Evolutionary conservation across 2,888 invertebrate genomes (phyloP).

Genomic region (Strigamia maritima): DNA sequence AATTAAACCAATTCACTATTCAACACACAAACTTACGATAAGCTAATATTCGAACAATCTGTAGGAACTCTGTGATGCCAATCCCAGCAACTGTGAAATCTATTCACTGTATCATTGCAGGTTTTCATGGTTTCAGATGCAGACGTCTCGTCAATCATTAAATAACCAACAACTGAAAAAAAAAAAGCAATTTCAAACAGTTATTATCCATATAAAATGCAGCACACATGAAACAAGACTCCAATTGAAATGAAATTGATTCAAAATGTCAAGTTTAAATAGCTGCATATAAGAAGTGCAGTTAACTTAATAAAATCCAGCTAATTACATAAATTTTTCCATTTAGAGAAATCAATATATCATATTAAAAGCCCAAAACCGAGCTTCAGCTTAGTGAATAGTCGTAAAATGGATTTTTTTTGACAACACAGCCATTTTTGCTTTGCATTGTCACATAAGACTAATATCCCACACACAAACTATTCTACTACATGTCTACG

Average conservation of each 20-base stretch:
- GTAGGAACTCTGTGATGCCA: not conserved
- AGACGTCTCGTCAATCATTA: not conserved
- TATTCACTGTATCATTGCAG: not conserved
- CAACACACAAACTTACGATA: not conserved
- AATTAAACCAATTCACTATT: not conserved
- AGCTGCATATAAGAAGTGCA: not conserved
- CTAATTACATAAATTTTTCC: not conserved
- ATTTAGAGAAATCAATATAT: not conserved
- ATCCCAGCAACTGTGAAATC: not conserved
- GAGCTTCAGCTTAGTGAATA: not conserved
- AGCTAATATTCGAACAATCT: not conserved
- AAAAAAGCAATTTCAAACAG: not conserved
- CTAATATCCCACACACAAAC: not conserved
- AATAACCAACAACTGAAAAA: not conserved
- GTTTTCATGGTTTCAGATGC: not conserved
- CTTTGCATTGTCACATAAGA: not conserved
- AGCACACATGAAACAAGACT: not conserved
- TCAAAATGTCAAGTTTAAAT: not conserved
- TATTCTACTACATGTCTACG: not conserved
- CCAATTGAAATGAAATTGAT: not conserved
- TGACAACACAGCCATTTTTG: not conserved
- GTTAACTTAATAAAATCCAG: not conserved
- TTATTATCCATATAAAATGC: not conserved
- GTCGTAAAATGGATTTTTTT: not conserved
- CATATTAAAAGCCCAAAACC: not conserved